A percentile compares a stretch with the other conserved stretches of the same genome.
Conservation (phyloP, 2,797 vertebrate genomes). For the Monodelphis domestica region DNA sequence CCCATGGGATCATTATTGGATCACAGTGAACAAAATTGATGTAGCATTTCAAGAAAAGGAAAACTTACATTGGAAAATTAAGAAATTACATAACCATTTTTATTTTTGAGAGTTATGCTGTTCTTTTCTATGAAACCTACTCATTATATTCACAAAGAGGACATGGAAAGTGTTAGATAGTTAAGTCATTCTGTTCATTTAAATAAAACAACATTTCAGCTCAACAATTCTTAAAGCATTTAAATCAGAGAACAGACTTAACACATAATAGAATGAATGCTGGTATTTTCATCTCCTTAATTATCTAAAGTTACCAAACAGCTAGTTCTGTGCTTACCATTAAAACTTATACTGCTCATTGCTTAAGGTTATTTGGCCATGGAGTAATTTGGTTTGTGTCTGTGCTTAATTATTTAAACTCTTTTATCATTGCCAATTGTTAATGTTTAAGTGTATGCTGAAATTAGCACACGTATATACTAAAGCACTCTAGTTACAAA, state of each 20-base stretch:
- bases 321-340: not conserved
- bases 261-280: not conserved
- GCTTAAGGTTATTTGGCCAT: not conserved
- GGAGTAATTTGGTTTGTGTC: not conserved
- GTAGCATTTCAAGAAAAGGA: not conserved
- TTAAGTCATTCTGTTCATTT: not conserved
- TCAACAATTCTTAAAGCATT: not conserved
- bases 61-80: not conserved
- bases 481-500: not conserved
- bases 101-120: not conserved
- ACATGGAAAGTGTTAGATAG: not conserved
- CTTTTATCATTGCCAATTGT: not conserved
- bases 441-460: not conserved
- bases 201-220: not conserved
- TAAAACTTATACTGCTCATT: not conserved
- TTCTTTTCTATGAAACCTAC: not conserved
- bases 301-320: not conserved
- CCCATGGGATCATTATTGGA: not conserved
- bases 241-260: not conserved
- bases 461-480: not conserved
- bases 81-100: not conserved
- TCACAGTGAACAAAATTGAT: not conserved
- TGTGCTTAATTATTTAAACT: not conserved
- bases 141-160: not conserved
- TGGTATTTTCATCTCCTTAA: not conserved